phyloP scores from a whole-genome alignment of 2,113 vertebrate genomes.

The Paratilapia polleni region DNA sequence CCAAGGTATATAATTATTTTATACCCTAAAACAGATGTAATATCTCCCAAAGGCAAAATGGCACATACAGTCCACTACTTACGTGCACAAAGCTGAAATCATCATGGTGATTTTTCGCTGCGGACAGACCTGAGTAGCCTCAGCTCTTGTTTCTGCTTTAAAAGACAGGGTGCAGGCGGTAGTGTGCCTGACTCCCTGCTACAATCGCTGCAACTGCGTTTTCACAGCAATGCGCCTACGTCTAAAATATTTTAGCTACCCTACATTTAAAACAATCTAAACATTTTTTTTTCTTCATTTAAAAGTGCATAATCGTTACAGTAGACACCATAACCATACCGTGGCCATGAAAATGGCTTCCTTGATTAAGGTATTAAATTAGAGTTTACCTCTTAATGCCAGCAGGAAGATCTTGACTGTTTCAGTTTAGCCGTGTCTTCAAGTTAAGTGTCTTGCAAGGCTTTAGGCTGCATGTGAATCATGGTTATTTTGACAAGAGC shows the following conservation, averaged over 20 bases:
- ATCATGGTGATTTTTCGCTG: background rate
- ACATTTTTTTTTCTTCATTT: background rate
- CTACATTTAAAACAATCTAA: constrained; percentile 1
- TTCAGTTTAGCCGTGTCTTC: background rate
- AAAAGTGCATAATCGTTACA: background rate
- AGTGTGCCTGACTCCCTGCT: background rate
- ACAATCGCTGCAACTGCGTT: background rate
- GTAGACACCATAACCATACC: background rate
- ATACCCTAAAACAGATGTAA: background rate
- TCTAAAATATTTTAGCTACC: background rate
- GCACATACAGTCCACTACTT: background rate
- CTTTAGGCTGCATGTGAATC: background rate
- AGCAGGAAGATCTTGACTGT: constrained; percentile 13
- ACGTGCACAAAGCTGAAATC: background rate
- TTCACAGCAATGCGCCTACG: background rate
- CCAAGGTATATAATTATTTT: background rate
- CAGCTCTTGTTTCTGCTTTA: background rate
- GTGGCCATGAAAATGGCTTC: background rate
- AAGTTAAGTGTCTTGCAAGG: background rate
- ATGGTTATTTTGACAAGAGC: background rate
- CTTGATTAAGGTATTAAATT: background rate
- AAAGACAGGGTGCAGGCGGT: background rate
- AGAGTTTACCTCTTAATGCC: background rate
- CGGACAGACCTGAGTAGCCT: background rate
- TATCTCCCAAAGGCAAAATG: background rate